A percentile compares a stretch with the other conserved stretches of the same genome.
These are phyloP conservation scores for Zaprionus inermis DNA, from an alignment of 1,140 invertebrate species.

Conservation along the genomic window DNA sequence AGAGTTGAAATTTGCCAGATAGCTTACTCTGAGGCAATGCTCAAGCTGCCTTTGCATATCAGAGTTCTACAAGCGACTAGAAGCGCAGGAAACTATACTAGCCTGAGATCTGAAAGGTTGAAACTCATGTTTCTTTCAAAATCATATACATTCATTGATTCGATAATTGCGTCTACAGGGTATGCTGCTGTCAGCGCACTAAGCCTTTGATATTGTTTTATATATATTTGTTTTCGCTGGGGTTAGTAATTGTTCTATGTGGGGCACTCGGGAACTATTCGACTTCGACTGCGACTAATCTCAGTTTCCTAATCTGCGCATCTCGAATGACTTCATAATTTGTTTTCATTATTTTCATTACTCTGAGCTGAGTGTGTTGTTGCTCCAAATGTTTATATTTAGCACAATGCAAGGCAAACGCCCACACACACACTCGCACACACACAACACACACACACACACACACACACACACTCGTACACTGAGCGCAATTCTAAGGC, in stretches of 20 bases:
- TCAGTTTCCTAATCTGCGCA: conserved; percentile 40
- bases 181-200: background rate
- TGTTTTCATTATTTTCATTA: conserved; percentile 32
- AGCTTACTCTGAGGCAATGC: background rate
- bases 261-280: conserved; percentile 7
- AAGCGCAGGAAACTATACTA: too few relatives aligned
- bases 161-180: background rate
- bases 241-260: conserved; percentile 7
- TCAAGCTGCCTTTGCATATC: too few relatives aligned
- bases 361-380: conserved; percentile 5
- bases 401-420: conserved; percentile 58
- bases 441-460: background rate
- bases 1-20: background rate
- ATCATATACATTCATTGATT: too few relatives aligned
- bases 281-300: conserved; percentile 20
- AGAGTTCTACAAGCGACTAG: too few relatives aligned
- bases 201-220: background rate
- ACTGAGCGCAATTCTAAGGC: conserved; percentile 9
- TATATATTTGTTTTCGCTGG: background rate
- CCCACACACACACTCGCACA: conserved; percentile 28
- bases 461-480: background rate
- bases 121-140: too few relatives aligned
- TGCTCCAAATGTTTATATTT: conserved; percentile 71
- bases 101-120: too few relatives aligned
- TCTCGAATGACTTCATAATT: conserved; percentile 51